Evolutionary conservation across 2,888 invertebrate genomes (phyloP), one percentile per base, ranked within the genome.

Genomic region (Drosophila suboccidentalis): DNA sequence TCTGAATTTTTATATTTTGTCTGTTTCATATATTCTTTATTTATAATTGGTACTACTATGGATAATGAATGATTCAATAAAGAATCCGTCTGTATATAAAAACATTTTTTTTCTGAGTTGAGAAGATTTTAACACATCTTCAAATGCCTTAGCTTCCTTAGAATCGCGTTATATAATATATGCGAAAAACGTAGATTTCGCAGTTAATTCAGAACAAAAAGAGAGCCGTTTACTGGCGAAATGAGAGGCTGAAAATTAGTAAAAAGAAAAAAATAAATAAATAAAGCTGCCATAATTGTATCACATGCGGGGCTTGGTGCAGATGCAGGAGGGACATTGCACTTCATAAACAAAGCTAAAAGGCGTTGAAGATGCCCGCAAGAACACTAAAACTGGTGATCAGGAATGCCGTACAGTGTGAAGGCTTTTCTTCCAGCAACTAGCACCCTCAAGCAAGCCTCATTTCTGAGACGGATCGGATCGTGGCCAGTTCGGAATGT

Each of bases 301-400:
- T 90, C 91, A 92, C 91, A 90, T 90, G 90, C 80, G 84, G 46
- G 38, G 46, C 17, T 65, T 22, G 51, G 39, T 53, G 46, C 43
- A 51, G 59, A 51, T 53, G 43, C 38, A 47, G 59, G 54, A 70
- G 70, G 70, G 50, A 54, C 63, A 67, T 67, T 75, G 79, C 81
- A 91, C 90, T 91, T 91, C 86, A 91, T 90, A 91, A 91, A 91
- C 90, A 88, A 90, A 74, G 65, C 77, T 85, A 85, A 82, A 85
- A 75, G 76, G 82, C 80, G 84, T 89, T 82, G 81, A 86, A 70
- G 78, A 87, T 80, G 70, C 77, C 49, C 61, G 47, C 62, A 80
- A 80, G 75, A 79, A 72, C 75, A 72, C 75, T 80, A 79, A 72
- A 79, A 72, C 75, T 80, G 80, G 49, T 61, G 80, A 71, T 41